Base-by-base conservation (phyloP, 1,140 invertebrate species). In the Diorhabda carinulata region DNA sequence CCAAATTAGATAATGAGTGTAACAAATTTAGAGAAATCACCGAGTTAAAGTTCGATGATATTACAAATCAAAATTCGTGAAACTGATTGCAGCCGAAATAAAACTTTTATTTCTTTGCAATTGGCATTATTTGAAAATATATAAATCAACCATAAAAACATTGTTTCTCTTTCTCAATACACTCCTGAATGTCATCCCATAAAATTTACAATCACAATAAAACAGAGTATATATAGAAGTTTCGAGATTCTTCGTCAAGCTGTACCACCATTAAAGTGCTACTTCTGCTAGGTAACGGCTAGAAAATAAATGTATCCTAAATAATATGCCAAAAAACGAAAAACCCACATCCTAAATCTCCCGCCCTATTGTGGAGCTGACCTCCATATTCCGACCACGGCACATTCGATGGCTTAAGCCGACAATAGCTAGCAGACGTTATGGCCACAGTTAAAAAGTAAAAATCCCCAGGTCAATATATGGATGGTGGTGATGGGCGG, bases 391-490 rank as follows among this genome's bases (percentile, higher is more conserved):
- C 41, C 61, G n/a, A 8, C n/a, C 47, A n/a, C n/a, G 47, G 47
- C 47, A 52, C 47, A 44, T 62, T 10, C 41, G 43, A 62, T 62
- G n/a, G 61, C 61, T 62, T 62, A 62, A 4, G 43, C 61, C 61
- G 61, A 62, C 61, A 62, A 62, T 62, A 10, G 61, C 61, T 47
- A 43, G 61, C 61, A 62, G 61, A 62, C 61, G 61, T 44, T 62
- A 62, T 62, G 61, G 61, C 61, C 61, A 62, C 43, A 43, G 61
- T 62, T 62, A 62, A 62, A 62, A 62, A 62, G 61, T 62, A 62
- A 62, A 62, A 62, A 62, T 62, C 61, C n/a, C 43, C 41, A 47
- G 61, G 43, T 62, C 61, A 62, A 62, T 62, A 43, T 62, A 62
- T 62, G 44, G 61, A 62, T 43, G 43, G 61, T 62, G 61, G 42